Conservation (phyloP, 2,113 vertebrate species). For the Triplophysa dalaica region DNA sequence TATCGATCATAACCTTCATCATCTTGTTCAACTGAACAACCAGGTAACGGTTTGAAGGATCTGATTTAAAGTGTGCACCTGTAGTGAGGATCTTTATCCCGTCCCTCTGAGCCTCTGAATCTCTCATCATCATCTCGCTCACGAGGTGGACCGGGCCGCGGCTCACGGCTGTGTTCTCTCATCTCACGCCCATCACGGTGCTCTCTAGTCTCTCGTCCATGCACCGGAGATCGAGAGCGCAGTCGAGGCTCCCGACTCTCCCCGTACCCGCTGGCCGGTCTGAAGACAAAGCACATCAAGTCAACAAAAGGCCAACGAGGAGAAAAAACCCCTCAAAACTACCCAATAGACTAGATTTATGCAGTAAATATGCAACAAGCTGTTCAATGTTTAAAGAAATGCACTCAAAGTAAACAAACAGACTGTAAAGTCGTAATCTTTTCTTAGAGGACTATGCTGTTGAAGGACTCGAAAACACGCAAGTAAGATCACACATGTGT, state of each 20-base stretch:
- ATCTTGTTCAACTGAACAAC: background rate
- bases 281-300: constrained; percentile 49
- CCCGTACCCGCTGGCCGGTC: constrained; percentile 65
- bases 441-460: too few species aligned
- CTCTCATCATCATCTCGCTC: constrained; percentile 74
- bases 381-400: background rate
- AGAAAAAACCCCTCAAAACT: background rate
- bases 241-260: constrained; percentile 69
- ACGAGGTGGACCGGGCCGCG: constrained; percentile 76
- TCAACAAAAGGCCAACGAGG: constrained; percentile 1
- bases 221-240: constrained; percentile 76
- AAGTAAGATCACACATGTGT: too few species aligned
- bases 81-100: constrained; percentile 70
- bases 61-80: constrained; percentile 57
- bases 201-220: constrained; percentile 74
- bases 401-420: too few species aligned
- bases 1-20: constrained; percentile 80
- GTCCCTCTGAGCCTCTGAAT: constrained; percentile 71
- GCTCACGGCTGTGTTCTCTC: constrained; percentile 67
- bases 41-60: background rate
- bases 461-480: too few species aligned
- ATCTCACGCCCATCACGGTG: constrained; percentile 80
- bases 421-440: too few species aligned
- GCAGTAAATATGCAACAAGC: background rate
- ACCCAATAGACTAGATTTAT: background rate